These are phyloP conservation scores for Stichopus horrens DNA, from an alignment of 53 echinoderm and acorn worm species.

Conservation along the genomic window DNA sequence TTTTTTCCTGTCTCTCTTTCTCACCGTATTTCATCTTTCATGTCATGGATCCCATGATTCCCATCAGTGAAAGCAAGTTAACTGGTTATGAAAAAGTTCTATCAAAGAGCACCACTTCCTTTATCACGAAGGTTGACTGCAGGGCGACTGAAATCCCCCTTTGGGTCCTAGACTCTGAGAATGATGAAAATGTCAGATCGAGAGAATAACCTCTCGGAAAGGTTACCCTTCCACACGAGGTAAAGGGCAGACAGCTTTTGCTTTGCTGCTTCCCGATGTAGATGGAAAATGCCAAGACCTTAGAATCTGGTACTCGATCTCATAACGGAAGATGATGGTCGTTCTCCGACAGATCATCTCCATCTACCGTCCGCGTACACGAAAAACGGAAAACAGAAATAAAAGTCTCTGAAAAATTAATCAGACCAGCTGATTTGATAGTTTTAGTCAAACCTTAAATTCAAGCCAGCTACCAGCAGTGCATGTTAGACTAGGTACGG, in stretches of 20 bases:
- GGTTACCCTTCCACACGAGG: neutral
- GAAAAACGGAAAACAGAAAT: neutral
- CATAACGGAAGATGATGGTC: neutral
- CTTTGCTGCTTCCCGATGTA: neutral
- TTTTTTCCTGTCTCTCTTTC: no score
- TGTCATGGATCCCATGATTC: no score
- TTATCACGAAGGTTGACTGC: no score
- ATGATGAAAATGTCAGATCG: conserved; percentile 3
- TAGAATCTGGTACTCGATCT: neutral
- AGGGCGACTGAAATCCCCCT: neutral
- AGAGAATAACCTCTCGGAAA: neutral
- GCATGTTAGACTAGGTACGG: no score
- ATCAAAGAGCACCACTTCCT: no score
- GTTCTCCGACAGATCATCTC: neutral
- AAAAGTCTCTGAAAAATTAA: neutral
- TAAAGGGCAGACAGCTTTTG: conserved; percentile 17
- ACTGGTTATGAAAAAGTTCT: no score
- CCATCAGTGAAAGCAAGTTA: no score
- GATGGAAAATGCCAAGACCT: neutral
- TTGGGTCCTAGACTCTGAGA: conserved; percentile 1
- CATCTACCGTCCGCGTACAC: neutral
- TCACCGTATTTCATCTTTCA: no score
- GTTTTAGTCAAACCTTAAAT: no score
- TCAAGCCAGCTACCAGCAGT: no score
- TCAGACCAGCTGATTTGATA: neutral